Conservation (phyloP, 1,140 invertebrate species). For the Galleria mellonella region DNA sequence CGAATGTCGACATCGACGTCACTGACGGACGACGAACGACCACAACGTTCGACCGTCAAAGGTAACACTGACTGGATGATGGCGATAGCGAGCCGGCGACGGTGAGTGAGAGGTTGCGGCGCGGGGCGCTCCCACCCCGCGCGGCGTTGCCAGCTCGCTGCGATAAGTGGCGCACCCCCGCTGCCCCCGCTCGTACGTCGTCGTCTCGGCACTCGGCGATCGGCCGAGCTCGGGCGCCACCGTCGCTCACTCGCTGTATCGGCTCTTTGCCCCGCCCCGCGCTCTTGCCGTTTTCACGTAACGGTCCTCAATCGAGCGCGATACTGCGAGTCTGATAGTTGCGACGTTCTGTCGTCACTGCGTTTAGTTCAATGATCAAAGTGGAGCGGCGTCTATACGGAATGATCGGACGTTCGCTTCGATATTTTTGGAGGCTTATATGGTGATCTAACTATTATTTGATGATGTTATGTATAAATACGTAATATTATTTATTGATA, state of each 20-base stretch:
- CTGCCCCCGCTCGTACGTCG: conserved; percentile 51
- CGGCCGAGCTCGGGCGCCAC: conserved; percentile 56
- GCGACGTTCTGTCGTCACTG: conserved; percentile 37
- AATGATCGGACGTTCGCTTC: no score
- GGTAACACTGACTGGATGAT: conserved; percentile 70
- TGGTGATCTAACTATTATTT: background rate
- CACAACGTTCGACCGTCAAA: conserved; percentile 67
- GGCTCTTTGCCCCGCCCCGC: conserved; percentile 54
- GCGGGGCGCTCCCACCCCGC: conserved; percentile 65
- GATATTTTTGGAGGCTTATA: conserved; percentile 1
- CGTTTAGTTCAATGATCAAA: conserved; percentile 30
- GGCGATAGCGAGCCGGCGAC: conserved; percentile 59
- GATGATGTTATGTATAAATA: conserved; percentile 3
- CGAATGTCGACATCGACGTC: conserved; percentile 63
- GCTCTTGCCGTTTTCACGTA: conserved; percentile 68
- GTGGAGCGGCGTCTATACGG: background rate
- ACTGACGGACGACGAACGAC: conserved; percentile 58
- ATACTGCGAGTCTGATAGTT: conserved; percentile 56
- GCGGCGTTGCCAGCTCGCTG: conserved; percentile 67
- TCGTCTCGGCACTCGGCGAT: conserved; percentile 54
- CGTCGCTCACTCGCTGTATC: conserved; percentile 49
- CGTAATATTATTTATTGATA: conserved; percentile 23
- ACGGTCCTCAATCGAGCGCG: conserved; percentile 72
- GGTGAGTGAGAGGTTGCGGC: conserved; percentile 70
- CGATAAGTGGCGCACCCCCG: conserved; percentile 72